Base-by-base conservation (phyloP, 1,140 invertebrate species). In the Bombus superbus region DNA sequence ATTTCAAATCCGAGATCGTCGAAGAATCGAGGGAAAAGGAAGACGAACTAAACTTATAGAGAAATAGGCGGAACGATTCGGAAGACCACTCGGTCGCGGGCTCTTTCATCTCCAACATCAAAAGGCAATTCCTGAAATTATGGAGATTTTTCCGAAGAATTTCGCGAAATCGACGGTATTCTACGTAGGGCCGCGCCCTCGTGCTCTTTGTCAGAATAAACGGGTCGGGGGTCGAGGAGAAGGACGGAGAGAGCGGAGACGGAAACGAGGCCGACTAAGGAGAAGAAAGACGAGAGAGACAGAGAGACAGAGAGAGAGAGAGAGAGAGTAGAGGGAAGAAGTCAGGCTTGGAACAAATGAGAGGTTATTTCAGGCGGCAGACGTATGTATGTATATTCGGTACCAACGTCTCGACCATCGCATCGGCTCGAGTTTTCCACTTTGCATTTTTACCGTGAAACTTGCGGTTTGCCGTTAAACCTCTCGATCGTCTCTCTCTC, bases 111-210 rank as follows among this genome's bases (percentile, higher is more conserved):
- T 93, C 85, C 81, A 89, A 94, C 94, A 94, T 95, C 94, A 94
- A 94, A 95, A 94, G 92, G 89, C 93, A 95, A 94, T 94, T 94
- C 86, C 87, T 87, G 84, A 94, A 95, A 94, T 94, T 95, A 95
- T 94, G 94, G 92, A 93, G 90, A 94, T 94, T 94, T 93, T 94
- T 91, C 90, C 91, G 82, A 93, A 92, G 93, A 94, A 92, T 94
- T 92, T 91, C 85, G 90, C 85, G 83, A 89, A 93, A 93, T 94
- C 92, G 92, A 94, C 92, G 86, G 91, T 92, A 92, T 86, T 83
- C 81, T 57, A 88, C 73, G 71, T 47, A 47, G 57, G 44, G 68
- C 59, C 32, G 71, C 88, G 77, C 76, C 81, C 82, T 86, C 47
- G 77, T 77, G 78, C 85, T 83, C 92, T 94, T 93, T 95, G 93